phyloP scores from a whole-genome alignment of 2,797 vertebrate species.

The Sciaenops ocellatus region DNA sequence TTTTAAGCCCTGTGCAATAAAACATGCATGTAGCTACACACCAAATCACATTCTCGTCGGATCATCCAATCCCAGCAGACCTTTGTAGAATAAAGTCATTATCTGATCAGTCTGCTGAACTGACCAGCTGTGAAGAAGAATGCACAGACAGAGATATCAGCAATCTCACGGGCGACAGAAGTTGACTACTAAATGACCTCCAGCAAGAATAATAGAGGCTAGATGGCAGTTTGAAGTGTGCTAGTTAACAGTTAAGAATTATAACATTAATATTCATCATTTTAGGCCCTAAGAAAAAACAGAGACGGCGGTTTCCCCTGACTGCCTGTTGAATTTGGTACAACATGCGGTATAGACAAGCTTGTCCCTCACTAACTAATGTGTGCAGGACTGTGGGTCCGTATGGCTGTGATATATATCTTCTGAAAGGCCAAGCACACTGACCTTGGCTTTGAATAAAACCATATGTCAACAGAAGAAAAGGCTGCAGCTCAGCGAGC shows the following conservation, averaged over 20 bases:
- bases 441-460: constrained; percentile 12
- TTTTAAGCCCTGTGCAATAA: constrained; percentile 28
- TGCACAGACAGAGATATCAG: not conserved
- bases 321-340: not conserved
- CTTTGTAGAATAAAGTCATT: not conserved
- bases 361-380: not conserved
- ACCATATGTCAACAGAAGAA: constrained; percentile 19
- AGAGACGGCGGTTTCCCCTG: not conserved
- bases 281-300: not conserved
- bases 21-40: not conserved
- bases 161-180: constrained; percentile 21
- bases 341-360: not conserved
- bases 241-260: constrained; percentile 1
- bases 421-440: constrained; percentile 7
- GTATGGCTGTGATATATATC: not conserved
- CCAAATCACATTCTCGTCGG: constrained; percentile 16
- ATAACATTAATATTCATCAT: constrained; percentile 29
- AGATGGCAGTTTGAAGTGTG: constrained; percentile 36
- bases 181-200: constrained; percentile 41
- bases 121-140: constrained; percentile 33
- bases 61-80: not conserved
- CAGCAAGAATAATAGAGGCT: constrained; percentile 32
- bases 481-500: not conserved
- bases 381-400: not conserved
- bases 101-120: constrained; percentile 20